Evolutionary conservation across 2,113 vertebrate genomes (phyloP), one percentile per base, ranked within the genome.

Genomic region (Ageneiosus marmoratus): DNA sequence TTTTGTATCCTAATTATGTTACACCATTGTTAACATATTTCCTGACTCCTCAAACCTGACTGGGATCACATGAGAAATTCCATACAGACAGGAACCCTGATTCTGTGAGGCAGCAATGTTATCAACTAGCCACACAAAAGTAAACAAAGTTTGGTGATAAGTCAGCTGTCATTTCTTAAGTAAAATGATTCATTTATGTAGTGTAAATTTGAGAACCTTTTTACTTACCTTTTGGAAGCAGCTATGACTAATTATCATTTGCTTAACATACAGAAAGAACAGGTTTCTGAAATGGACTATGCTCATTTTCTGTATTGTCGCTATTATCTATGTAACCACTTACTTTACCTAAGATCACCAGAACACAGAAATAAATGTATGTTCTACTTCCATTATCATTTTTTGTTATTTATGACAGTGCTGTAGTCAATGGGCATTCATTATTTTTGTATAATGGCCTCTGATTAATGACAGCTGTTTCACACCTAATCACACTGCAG

Each of bases 401-500:
- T 63, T 56, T 81, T 56, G 70, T 37, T 51, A 51, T 67, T 50
- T 83, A 77, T 77, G 48, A 73, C 37, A 82, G 81, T 46, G 58
- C n/a, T 63, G 34, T 76, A 58, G 81, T 83, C 81, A 77, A 56
- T 77, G 48, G 60, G 10, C 4, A n/a, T 60, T 69, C 73, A 32
- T 83, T 77, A 83, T 53, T 77, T 83, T 77, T 77, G 22, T 51
- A 75, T 74, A 82, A 78, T 70, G 50, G 72, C 62, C 51, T 29
- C 62, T 83, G 82, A 83, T 83, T 83, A 77, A 83, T 77, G 62
- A 56, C 62, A 77, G 62, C 74, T 83, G 62, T 67, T 83, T 83
- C 37, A 67, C 48, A 77, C 50, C 74, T 77, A 83, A 77, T 83
- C 74, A 77, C 32, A 69, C 50, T 56, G 74, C 48, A 77, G 81